Evolutionary conservation across 2,888 invertebrate species (phyloP), one percentile per base, ranked within the genome.

Genomic region (Noctua janthe): DNA sequence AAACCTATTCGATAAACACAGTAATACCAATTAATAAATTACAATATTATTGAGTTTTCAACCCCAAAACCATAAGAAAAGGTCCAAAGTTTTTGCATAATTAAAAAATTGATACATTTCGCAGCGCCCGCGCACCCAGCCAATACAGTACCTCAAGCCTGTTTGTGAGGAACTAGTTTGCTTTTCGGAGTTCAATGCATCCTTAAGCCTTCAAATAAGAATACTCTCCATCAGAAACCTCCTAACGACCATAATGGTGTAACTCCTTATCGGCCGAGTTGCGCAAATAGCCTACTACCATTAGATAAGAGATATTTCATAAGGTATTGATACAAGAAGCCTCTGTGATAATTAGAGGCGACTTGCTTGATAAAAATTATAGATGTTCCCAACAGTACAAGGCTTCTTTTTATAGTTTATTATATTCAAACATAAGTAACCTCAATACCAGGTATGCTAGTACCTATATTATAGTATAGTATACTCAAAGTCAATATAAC

Each of bases 141-240:
- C 81, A 47, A 82, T 92, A 91, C 88, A 87, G 90, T 88, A 88
- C 91, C 89, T 90, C 91, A 87, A 92, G 89, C 92, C 90, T 89
- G 92, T 94, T 92, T 92, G 92, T 91, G 91, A 91, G 92, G 92
- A 95, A 96, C 96, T 93, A 94, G 95, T 95, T 96, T 95, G 87
- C 91, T 93, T 95, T 95, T 93, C 90, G 92, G 90, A 88, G 97
- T 96, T 97, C 96, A 96, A 93, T 90, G 95, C 83, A 94, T 93
- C 91, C 88, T 85, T 86, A 90, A 89, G 89, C 85, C 89, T 87
- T 83, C 84, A 76, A 78, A 81, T 81, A 87, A 78, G 72, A 80
- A 85, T 74, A 77, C 62, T 85, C 78, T 83, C 75, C 71, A 81
- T 80, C 20, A 84, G 83, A 86, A 70, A 17, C n/a, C 39, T 62